Evolutionary conservation across 2,888 invertebrate species (phyloP), one percentile per base, ranked within the genome.

Genomic region (Diabrotica balteata): DNA sequence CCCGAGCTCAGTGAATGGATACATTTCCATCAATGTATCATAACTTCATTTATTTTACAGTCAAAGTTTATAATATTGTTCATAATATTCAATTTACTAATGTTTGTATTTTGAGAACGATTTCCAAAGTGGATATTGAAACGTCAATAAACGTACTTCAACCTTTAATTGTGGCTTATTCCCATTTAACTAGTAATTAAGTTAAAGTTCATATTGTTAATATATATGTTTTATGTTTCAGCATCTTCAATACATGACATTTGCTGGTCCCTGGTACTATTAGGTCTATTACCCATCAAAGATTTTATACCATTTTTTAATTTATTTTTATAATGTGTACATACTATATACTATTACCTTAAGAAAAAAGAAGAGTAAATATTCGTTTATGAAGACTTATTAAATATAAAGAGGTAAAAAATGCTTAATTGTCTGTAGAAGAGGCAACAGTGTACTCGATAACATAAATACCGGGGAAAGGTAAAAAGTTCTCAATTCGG

Each of bases 231-330:
- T 59, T 65, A 59, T 67, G 73, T 81, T 80, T 73, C 76, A 81
- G 78, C 71, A 69, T 77, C 61, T 79, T 79, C 73, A 78, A 79
- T 66, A 79, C 80, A 77, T 81, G 81, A 81, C 80, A 79, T 76
- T 78, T 76, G 77, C 74, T 80, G 68, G 75, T 72, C 42, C 75
- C 76, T 42, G 78, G 75, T 69, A 75, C 80, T 7, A 75, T 80
- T 49, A 78, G 75, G 69, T 73, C 73, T 62, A 76, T 80, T 72
- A 75, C 76, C 61, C 77, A 77, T 72, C 73, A 78, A 59, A 74
- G 78, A 72, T 80, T 80, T 77, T 80, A 80, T 76, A 78, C 79
- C 32, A 77, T 78, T 72, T 80, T 80, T 72, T 80, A 76, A 71
- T 68, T 69, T 71, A 71, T 73, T 72, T 73, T 69, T 72, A 60